A percentile compares a stretch with the other conserved stretches of the same genome.
Evolutionary conservation across 2,888 invertebrate genomes (phyloP).

Genomic region (Alviniconcha strummeri): DNA sequence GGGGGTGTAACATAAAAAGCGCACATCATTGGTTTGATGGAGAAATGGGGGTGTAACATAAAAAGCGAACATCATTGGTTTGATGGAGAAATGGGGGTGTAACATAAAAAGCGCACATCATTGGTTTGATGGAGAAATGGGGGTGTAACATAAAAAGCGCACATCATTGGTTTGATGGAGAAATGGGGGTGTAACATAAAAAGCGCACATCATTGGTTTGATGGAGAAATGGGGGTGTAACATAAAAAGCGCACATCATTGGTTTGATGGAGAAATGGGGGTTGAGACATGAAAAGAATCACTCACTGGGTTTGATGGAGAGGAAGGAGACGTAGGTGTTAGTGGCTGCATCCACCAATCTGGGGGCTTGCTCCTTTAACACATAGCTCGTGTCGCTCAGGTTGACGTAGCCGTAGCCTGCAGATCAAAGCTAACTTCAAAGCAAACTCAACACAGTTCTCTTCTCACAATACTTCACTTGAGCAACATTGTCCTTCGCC

Average conservation of each 20-base stretch:
- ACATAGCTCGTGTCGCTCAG: constrained; percentile 17
- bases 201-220: not conserved
- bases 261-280: not conserved
- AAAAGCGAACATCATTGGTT: not conserved
- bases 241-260: not conserved
- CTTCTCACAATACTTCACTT: not conserved
- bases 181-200: not conserved
- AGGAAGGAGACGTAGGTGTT: constrained; percentile 25
- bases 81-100: not conserved
- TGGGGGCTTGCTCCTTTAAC: not conserved
- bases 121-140: not conserved
- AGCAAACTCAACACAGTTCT: not conserved
- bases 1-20: too few species aligned
- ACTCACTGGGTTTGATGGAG: constrained; percentile 13
- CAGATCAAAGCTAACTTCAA: not conserved
- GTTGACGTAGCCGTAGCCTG: constrained; percentile 26
- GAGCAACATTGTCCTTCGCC: too few species aligned
- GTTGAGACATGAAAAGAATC: not conserved
- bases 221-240: not conserved
- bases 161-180: not conserved
- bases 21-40: too few species aligned
- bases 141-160: not conserved
- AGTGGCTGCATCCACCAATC: constrained; percentile 9
- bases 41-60: not conserved
- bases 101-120: too few species aligned